Evolutionary conservation across 2,113 vertebrate genomes (phyloP).

Genomic region (Megaceryle torquata): DNA sequence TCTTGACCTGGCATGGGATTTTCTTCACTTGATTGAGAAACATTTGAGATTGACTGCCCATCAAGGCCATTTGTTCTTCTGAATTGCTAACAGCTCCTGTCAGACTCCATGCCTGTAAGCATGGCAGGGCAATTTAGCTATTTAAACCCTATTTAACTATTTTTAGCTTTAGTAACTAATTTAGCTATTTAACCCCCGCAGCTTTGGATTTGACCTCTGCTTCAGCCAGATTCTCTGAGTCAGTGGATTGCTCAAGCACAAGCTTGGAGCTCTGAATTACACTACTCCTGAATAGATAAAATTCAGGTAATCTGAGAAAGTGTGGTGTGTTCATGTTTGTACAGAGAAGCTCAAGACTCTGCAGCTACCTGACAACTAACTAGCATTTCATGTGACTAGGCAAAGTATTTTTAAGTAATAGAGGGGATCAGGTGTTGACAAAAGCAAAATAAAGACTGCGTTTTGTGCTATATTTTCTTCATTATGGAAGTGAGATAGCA

Average conservation of each 20-base stretch:
- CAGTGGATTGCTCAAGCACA: not conserved
- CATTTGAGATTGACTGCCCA: not conserved
- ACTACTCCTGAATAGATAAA: not conserved
- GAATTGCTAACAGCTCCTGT: not conserved
- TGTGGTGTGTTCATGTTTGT: not conserved
- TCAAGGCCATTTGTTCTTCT: not conserved
- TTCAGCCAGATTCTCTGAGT: not conserved
- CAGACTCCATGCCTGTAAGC: not conserved
- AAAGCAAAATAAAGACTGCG: not conserved
- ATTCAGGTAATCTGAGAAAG: not conserved
- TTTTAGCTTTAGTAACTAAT: no score
- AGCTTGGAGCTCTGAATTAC: not conserved
- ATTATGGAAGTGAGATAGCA: not conserved
- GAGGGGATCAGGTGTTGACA: not conserved
- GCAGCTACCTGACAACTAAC: not conserved
- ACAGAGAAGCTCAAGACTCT: not conserved
- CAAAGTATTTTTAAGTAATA: not conserved
- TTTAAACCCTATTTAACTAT: no score
- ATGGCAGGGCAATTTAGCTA: no score
- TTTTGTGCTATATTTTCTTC: not conserved
- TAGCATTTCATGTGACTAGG: not conserved
- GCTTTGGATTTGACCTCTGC: not conserved
- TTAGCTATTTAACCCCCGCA: not conserved
- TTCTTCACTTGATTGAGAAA: not conserved
- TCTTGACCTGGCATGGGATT: not conserved